Conservation (phyloP, 2,797 vertebrate genomes). For the Harpagifer antarcticus region DNA sequence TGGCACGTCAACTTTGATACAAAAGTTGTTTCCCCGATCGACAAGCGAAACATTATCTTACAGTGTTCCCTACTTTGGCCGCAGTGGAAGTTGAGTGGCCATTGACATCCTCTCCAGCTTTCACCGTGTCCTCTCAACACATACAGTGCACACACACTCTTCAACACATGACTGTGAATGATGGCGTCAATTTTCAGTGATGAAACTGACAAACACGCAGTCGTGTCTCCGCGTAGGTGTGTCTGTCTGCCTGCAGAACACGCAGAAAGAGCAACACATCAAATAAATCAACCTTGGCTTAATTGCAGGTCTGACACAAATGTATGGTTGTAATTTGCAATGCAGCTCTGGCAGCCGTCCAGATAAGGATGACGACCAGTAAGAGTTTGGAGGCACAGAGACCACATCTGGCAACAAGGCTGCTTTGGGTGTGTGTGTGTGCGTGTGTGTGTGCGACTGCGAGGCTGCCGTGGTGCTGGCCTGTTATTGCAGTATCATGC, state of each 20-base stretch:
- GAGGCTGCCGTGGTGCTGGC: conserved; percentile 36
- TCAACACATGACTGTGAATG: conserved; percentile 25
- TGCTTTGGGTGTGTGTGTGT: neutral
- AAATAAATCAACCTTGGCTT: conserved; percentile 50
- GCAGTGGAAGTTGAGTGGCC: conserved; percentile 33
- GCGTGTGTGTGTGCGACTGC: neutral
- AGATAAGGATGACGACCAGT: conserved; percentile 47
- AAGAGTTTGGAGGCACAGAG: conserved; percentile 47
- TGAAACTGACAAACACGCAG: conserved; percentile 33
- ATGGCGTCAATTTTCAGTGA: conserved; percentile 35
- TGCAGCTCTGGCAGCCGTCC: conserved; percentile 41
- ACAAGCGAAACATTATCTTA: conserved; percentile 37
- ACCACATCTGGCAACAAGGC: conserved; percentile 57
- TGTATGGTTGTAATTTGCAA: conserved; percentile 35
- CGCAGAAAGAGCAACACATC: conserved; percentile 11
- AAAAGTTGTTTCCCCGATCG: conserved; percentile 25
- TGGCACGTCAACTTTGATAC: conserved; percentile 9
- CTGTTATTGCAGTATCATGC: conserved; percentile 73
- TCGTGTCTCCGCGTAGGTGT: conserved; percentile 35
- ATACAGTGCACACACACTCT: conserved; percentile 12
- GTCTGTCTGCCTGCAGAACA: conserved; percentile 39
- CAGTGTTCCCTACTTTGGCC: conserved; percentile 19
- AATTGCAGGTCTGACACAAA: conserved; percentile 60
- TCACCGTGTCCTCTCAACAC: neutral
- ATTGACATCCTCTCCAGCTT: conserved; percentile 31